Conservation (phyloP, 1,140 invertebrate genomes). For the Drosophila sucinea region DNA sequence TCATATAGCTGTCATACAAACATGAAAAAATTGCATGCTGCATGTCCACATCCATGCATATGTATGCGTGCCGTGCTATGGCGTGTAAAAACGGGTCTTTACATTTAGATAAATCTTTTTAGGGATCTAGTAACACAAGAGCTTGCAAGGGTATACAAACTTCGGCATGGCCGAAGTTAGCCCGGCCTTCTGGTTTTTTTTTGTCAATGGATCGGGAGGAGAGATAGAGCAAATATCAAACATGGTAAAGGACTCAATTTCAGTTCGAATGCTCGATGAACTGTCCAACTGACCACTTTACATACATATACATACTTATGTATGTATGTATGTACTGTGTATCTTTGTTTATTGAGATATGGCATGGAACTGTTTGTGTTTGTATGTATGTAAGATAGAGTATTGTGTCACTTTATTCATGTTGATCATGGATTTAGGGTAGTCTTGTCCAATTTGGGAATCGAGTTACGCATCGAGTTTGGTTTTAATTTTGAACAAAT, state of each 20-base stretch:
- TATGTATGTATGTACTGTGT: not conserved
- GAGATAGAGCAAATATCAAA: not conserved
- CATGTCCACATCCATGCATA: too few relatives aligned
- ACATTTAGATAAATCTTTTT: too few relatives aligned
- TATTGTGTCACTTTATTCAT: conserved; percentile 8
- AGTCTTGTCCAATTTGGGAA: not conserved
- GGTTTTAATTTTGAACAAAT: conserved; percentile 7
- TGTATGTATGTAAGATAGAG: not conserved
- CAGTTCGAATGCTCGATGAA: not conserved
- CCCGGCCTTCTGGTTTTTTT: too few relatives aligned
- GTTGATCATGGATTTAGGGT: not conserved
- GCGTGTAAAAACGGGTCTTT: too few relatives aligned
- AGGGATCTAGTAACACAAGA: too few relatives aligned
- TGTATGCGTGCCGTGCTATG: too few relatives aligned
- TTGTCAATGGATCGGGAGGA: not conserved
- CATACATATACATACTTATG: not conserved
- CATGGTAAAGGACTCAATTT: not conserved
- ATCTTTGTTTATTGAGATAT: too few relatives aligned
- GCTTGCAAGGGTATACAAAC: too few relatives aligned
- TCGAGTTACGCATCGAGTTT: not conserved
- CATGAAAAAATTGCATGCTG: too few relatives aligned
- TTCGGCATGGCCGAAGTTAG: too few relatives aligned
- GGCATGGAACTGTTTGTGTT: not conserved
- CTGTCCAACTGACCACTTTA: not conserved
- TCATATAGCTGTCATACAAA: too few relatives aligned